Evolutionary conservation across 1,140 invertebrate genomes (phyloP), one percentile per base, ranked within the genome.

Genomic region (Drosophila busckii): DNA sequence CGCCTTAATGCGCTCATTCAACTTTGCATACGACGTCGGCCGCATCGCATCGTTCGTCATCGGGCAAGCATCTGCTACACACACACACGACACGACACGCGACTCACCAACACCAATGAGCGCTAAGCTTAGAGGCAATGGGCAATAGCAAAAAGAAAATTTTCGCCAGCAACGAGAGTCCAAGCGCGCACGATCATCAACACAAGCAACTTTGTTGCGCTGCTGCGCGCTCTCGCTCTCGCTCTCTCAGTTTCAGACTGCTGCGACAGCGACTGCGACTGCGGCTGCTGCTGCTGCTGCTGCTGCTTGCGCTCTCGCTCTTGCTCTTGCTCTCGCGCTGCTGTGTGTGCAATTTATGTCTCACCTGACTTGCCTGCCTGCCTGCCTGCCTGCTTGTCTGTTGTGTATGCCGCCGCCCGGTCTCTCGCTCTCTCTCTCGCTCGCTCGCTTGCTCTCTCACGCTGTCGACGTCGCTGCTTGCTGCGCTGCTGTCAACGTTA

Each of bases 61-160:
- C 61, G 52, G 17, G 6, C 41, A 68, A 73, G 54, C 63, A 73
- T 73, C 63, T 73, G 45, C n/a, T n/a, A n/a, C n/a, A n/a, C n/a
- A n/a, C n/a, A n/a, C n/a, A n/a, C n/a, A n/a, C n/a, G n/a, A n/a
- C 32, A 46, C 23, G 70, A 64, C 69, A 73, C 70, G 70, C 70
- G 70, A 73, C 69, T 67, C 56, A 37, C 19, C 13, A n/a, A 9
- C 26, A 56, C 13, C 20, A 20, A 35, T 38, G 31, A 15, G 26
- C 26, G 10, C 49, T 53, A 26, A 42, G 22, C 52, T 26, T 37
- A 41, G 28, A 5, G 28, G 13, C 44, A 48, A 45, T 44, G 44
- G 22, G 53, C 54, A 68, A 63, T 19, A 42, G 40, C 63, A 62
- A 68, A 48, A 66, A 32, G 50, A 66, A 66, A 65, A 61, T 62